Base-by-base conservation (phyloP, 1,140 invertebrate species). In the Polypedilum vanderplanki region DNA sequence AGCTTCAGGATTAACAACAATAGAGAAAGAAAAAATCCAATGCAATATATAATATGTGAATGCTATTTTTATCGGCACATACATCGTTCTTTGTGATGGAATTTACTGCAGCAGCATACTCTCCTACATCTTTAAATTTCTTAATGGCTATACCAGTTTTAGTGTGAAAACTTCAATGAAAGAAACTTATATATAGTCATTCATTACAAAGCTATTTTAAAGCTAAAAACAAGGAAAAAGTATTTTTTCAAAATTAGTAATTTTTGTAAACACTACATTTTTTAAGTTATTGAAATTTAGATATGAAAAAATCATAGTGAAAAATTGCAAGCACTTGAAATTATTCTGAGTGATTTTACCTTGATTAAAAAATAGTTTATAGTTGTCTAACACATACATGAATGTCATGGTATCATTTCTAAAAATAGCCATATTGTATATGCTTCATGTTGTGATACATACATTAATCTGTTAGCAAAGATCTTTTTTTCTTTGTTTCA, bases 1-100 rank as follows among this genome's bases (percentile, higher is more conserved):
- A 70, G 17, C 65, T 70, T 20, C 9, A 70, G 18, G 65, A 70
- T 70, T 70, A 70, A 70, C 65, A 17, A 70, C 65, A 22, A 70
- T 70, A 22, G 20, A 70, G 65, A 70, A 18, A 70, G 4, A 57
- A 12, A 15, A 12, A 12, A 33, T 8, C 41, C 41, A 46, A 12
- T 12, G 8, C 46, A n/a, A 57, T 57, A 3, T 15, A n/a, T 15
- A 4, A 57, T n/a, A 57, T 57, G 46, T n/a, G 12, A n/a, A 57
- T 57, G 12, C 46, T 57, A 57, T 15, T 57, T 57, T n/a, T 12
- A 57, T 57, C n/a, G 46, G 12, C 46, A n/a, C 12, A 57, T n/a
- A 57, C n/a, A 57, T 57, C 46, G n/a, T 57, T 0, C 46, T 57
- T 57, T 57, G 46, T 57, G 46, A 57, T 57, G 46, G 46, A 57